Percentiles rank a stretch among this genome's conserved stretches.
Evolutionary conservation across 1,140 invertebrate species (phyloP).

Genomic region (Orchestia grillus): DNA sequence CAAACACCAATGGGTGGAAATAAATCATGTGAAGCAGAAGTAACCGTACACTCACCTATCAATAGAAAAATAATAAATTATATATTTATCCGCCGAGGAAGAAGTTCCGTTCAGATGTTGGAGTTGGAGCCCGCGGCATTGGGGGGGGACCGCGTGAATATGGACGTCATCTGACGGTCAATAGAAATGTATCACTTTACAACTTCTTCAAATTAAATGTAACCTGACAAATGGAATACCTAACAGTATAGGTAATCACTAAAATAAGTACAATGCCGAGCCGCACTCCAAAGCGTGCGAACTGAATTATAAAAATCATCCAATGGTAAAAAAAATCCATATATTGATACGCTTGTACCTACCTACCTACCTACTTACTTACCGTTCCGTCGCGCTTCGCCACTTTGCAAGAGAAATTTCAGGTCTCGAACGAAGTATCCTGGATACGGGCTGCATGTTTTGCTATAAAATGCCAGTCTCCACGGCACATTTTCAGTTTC

Average conservation of each 20-base stretch:
- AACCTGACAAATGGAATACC: neutral
- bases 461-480: too few species aligned
- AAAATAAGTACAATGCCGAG: neutral
- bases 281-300: neutral
- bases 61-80: neutral
- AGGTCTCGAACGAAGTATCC: too few species aligned
- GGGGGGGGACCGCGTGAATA: conserved; percentile 19
- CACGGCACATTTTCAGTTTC: too few species aligned
- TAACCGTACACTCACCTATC: neutral
- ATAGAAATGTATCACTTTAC: neutral
- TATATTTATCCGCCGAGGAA: neutral
- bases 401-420: too few species aligned
- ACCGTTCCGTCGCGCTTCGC: too few species aligned
- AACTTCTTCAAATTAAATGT: neutral
- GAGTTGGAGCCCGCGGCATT: neutral
- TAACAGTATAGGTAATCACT: neutral
- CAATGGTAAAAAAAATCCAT: too few species aligned
- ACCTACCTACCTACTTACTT: too few species aligned
- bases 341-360: too few species aligned
- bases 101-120: conserved; percentile 5
- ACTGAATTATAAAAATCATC: neutral
- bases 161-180: neutral
- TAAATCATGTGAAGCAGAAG: neutral
- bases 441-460: too few species aligned
- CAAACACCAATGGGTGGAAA: neutral